Evolutionary conservation across 2,113 vertebrate species (phyloP), one percentile per base, ranked within the genome.

Genomic region (Indicator maculatus): DNA sequence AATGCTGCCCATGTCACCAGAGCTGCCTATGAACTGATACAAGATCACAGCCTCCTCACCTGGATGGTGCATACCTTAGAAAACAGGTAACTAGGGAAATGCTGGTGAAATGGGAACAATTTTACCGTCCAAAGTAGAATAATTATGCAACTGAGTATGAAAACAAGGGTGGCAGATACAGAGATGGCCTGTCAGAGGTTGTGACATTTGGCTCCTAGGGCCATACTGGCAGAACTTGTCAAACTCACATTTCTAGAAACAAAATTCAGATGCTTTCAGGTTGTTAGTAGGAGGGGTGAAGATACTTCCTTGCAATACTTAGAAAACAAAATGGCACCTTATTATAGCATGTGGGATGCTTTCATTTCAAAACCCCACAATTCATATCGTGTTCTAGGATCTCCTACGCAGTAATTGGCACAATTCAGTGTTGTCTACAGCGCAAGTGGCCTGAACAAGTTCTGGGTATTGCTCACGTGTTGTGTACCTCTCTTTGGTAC

Each of bases 1-100:
- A 98, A 95, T 52, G 98, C 98, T 8, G 98, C 98, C 27, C 91
- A 2, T 61, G 96, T 98, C 19, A 97, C 97, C 90, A 98, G 96
- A 96, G 98, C 98, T 61, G 98, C 98, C n/a, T 98, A 98, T 63
- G 97, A 98, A 88, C 97, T 99, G 69, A 98, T 98, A 15, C 98
- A 98, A 61, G 98, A 96, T 91, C 98, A 98, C 39, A 98, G 99
- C 45, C 97, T 99, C 27, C 93, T 99, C 20, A 98, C 98, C 0
- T 99, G 99, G 99, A 83, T 98, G n/a, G 83, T 98, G 55, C 98
- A 98, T 75, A 50, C 98, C 58, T 74, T 98, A 5, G 98, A 98
- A 92, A 98, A 97, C 97, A 98, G 97, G 99, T 99, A 45, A 83
- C 36, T n/a, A 44, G 55, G 36, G 38, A 59, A 28, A 50, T 70